A percentile compares a stretch with the other conserved stretches of the same genome.
Evolutionary conservation across 2,113 vertebrate species (phyloP).

Genomic region (Triplophysa siluroides): DNA sequence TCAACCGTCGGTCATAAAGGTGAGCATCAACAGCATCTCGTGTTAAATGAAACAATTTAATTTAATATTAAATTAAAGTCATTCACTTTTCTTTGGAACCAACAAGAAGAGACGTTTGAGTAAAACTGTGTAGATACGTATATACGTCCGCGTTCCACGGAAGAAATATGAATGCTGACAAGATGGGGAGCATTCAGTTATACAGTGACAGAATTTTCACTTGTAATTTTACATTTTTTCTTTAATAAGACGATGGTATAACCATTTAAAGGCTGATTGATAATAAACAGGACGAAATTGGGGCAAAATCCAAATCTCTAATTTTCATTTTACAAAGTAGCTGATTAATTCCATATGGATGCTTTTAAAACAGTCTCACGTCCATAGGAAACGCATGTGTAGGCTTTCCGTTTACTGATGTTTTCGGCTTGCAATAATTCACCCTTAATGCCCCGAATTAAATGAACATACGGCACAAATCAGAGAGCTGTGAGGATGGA

Average conservation of each 20-base stretch:
- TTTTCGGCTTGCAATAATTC: slow-evolving; percentile 37
- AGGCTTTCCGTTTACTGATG: slow-evolving; percentile 34
- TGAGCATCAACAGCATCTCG: slow-evolving; percentile 57
- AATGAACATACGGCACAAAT: slow-evolving; percentile 57
- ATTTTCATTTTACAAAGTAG: slow-evolving; percentile 45
- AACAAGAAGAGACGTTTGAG: too few species aligned
- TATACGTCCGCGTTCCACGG: too few species aligned
- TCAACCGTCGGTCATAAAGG: slow-evolving; percentile 82
- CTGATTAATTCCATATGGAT: slow-evolving; percentile 59
- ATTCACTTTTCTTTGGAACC: too few species aligned
- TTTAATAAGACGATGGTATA: slow-evolving; percentile 29
- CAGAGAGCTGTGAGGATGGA: slow-evolving; percentile 37
- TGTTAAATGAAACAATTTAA: neutral
- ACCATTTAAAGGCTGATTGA: slow-evolving; percentile 49
- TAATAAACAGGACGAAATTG: slow-evolving; percentile 49
- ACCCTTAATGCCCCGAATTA: slow-evolving; percentile 51
- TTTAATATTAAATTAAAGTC: too few species aligned
- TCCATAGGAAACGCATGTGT: slow-evolving; percentile 40
- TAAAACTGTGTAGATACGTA: too few species aligned
- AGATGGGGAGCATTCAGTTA: neutral
- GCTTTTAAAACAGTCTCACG: slow-evolving; percentile 48
- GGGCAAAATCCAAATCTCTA: slow-evolving; percentile 44
- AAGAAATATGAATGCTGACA: too few species aligned
- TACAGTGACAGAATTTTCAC: neutral
- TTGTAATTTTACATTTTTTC: neutral